phyloP scores from a whole-genome alignment of 1,140 invertebrate species.

The Pollicipes pollicipes region DNA sequence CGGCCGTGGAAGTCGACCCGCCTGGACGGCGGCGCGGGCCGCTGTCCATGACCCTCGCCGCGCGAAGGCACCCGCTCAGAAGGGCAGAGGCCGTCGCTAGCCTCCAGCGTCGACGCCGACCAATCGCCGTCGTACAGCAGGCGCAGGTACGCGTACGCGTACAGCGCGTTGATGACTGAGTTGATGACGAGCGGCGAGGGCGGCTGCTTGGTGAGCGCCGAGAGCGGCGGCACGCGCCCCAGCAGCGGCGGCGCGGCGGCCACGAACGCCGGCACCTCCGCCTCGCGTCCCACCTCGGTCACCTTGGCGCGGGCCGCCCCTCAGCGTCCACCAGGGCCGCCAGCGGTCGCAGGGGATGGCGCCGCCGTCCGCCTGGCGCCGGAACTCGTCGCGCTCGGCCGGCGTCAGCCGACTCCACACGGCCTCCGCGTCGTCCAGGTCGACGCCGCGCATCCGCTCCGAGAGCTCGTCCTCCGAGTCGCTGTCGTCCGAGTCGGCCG shows the following conservation, averaged over 20 bases:
- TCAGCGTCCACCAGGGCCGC: slow-evolving; percentile 49
- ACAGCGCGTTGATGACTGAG: slow-evolving; percentile 10
- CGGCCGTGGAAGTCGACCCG: slow-evolving; percentile 6
- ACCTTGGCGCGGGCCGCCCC: slow-evolving; percentile 11
- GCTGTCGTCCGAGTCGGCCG: slow-evolving; percentile 44
- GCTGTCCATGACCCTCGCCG: background rate
- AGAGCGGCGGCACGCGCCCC: slow-evolving; percentile 11
- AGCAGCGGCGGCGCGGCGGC: slow-evolving; percentile 22
- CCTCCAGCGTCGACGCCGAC: background rate
- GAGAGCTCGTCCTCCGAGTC: slow-evolving; percentile 35
- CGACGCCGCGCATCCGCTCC: slow-evolving; percentile 39
- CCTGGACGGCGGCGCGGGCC: background rate
- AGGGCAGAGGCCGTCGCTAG: background rate
- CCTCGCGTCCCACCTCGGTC: slow-evolving; percentile 7
- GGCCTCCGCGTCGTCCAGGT: slow-evolving; percentile 48
- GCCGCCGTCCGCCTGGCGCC: slow-evolving; percentile 39
- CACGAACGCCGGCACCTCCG: slow-evolving; percentile 5
- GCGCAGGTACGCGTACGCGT: slow-evolving; percentile 8
- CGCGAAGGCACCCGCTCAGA: background rate
- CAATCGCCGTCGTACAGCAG: slow-evolving; percentile 1
- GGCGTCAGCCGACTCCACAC: slow-evolving; percentile 46
- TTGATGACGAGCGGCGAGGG: background rate
- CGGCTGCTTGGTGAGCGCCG: background rate
- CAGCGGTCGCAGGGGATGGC: slow-evolving; percentile 44
- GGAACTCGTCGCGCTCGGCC: slow-evolving; percentile 49